Conservation (phyloP, 2,888 invertebrate species). For the Pelosia muscerda region DNA sequence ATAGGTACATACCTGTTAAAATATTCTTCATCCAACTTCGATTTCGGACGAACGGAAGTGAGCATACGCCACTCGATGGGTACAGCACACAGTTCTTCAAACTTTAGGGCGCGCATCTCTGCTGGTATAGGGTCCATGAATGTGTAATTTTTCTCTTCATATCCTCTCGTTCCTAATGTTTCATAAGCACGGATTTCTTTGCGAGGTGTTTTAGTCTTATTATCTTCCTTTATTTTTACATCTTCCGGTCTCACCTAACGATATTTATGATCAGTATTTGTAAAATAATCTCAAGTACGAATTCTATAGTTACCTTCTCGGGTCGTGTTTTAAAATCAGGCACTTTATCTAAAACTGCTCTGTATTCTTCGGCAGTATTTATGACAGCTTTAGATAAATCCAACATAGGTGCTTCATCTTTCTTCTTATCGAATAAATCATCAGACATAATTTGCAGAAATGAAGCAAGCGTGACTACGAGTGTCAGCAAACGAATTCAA, state of each 20-base stretch:
- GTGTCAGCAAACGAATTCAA: slow-evolving; percentile 23
- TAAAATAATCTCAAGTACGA: slow-evolving; percentile 13
- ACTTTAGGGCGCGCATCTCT: slow-evolving; percentile 92
- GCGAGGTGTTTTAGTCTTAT: slow-evolving; percentile 91
- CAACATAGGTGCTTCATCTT: slow-evolving; percentile 93
- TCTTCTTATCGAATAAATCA: slow-evolving; percentile 94
- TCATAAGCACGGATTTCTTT: slow-evolving; percentile 90
- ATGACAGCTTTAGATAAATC: slow-evolving; percentile 94
- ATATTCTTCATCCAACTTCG: slow-evolving; percentile 94
- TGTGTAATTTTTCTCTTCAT: slow-evolving; percentile 82
- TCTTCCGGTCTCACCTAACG: slow-evolving; percentile 90
- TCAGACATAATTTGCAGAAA: slow-evolving; percentile 87
- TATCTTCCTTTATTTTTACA: slow-evolving; percentile 91
- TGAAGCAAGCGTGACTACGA: slow-evolving; percentile 43
- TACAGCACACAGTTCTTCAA: slow-evolving; percentile 93
- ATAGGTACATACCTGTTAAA: slow-evolving; percentile 89
- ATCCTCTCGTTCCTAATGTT: slow-evolving; percentile 88
- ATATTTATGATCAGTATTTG: slow-evolving; percentile 34
- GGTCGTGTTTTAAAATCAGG: slow-evolving; percentile 96
- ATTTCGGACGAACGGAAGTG: slow-evolving; percentile 94
- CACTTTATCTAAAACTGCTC: slow-evolving; percentile 93
- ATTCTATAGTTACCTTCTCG: slow-evolving; percentile 89
- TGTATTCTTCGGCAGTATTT: slow-evolving; percentile 93
- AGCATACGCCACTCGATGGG: slow-evolving; percentile 98
- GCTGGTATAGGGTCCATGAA: slow-evolving; percentile 92